Percentiles rank a stretch among this genome's conserved stretches.
Evolutionary conservation across 2,888 invertebrate species (phyloP).

Genomic region (Drosophila barbarae): DNA sequence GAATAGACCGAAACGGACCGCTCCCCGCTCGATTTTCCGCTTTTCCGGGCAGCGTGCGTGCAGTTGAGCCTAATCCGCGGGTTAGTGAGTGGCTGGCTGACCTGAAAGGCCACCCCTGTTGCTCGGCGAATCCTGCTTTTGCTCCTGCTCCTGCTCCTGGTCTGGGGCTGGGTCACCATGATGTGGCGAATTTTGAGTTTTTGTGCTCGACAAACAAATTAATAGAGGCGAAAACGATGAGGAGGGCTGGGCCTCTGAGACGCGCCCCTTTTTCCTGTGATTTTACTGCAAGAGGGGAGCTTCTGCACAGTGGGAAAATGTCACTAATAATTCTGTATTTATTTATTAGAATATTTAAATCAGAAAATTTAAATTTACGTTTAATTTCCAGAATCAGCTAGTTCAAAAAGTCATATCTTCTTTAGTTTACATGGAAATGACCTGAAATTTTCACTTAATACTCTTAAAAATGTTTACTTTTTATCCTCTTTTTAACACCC

Average conservation of each 20-base stretch:
- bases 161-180: constrained; percentile 40
- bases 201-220: constrained; percentile 69
- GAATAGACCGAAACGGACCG: background rate
- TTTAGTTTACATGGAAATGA: too few species aligned
- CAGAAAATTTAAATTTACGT: too few species aligned
- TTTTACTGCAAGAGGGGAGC: background rate
- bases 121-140: constrained; percentile 20
- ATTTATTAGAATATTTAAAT: too few species aligned
- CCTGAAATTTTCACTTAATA: too few species aligned
- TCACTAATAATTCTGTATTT: too few species aligned
- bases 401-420: too few species aligned
- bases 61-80: constrained; percentile 71
- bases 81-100: constrained; percentile 53
- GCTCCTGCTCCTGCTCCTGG: constrained; percentile 17
- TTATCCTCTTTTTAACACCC: fast-evolving
- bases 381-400: too few species aligned
- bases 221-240: constrained; percentile 57
- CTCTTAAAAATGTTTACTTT: too few species aligned
- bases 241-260: constrained; percentile 51
- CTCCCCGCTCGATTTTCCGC: constrained; percentile 42
- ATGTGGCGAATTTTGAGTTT: constrained; percentile 60
- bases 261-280: constrained; percentile 24
- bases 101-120: constrained; percentile 40
- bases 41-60: constrained; percentile 62
- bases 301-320: background rate